Base-by-base conservation (phyloP, 2,113 vertebrate genomes). In the Spheniscus mendiculus region DNA sequence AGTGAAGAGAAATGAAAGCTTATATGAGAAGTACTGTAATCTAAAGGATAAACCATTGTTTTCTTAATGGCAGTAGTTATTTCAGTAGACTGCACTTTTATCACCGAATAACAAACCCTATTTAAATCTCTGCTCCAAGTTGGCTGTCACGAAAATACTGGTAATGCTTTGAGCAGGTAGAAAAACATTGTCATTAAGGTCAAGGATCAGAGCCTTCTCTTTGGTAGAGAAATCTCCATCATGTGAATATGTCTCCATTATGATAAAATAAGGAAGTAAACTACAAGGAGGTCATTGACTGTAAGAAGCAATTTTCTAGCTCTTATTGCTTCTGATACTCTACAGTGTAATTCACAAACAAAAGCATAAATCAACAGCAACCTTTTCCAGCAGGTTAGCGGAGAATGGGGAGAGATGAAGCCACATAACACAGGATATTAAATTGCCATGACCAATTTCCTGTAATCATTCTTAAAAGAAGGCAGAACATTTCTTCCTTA, bases 181-280 rank as follows among this genome's bases (percentile, higher is more conserved):
- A 87, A 95, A 84, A 96, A 76, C 89, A 84, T 44, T 80, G 83
- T 91, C 91, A 63, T 93, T 93, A 91, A 93, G 96, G 96, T 93
- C 91, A 97, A 85, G 91, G 96, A 96, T 94, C 83, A 83, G 83
- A 88, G 63, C 50, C 71, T 91, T 95, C 83, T 79, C 52, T 89
- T 94, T 84, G 86, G 52, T 78, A 65, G 61, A 80, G 83, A 95
- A 94, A 96, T 89, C 88, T 96, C 81, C 73, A 78, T 95, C 87
- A 93, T 92, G 36, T 82, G 83, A 93, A 84, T 80, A 61, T 91
- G 94, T 91, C 87, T 95, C 89, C 89, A 96, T 97, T 97, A 96
- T 94, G 83, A 96, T 95, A 96, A 96, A 96, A 96, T 95, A 91
- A 95, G 86, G 93, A 94, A 96, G 89, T 79, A 97, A 96, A 89